Evolutionary conservation across 2,113 vertebrate species (phyloP).

Genomic region (Pelusios castaneus): DNA sequence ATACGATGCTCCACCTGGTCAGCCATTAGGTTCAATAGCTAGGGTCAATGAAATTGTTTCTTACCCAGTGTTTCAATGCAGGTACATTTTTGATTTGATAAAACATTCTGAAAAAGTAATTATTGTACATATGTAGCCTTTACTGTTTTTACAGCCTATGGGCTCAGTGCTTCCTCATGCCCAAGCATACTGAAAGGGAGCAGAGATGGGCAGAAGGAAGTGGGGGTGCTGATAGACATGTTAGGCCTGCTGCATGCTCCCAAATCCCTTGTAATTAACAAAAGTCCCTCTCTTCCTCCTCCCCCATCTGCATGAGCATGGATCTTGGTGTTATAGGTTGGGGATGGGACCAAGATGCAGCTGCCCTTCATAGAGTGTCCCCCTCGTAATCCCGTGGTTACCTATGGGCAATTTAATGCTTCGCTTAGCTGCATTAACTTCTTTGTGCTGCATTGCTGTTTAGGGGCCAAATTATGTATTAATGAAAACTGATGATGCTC

Average conservation of each 20-base stretch:
- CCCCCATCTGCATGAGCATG: background rate
- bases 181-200: conserved; percentile 31
- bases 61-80: conserved; percentile 53
- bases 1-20: conserved; percentile 66
- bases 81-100: conserved; percentile 59
- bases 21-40: conserved; percentile 57
- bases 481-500: conserved; percentile 49
- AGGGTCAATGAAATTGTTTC: conserved; percentile 67
- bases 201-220: conserved; percentile 30
- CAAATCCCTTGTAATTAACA: background rate
- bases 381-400: background rate
- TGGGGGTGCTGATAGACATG: background rate
- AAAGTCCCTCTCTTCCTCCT: background rate
- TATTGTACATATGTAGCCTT: conserved; percentile 42
- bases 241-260: background rate
- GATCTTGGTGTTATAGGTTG: background rate
- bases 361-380: background rate
- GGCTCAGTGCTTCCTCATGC: background rate
- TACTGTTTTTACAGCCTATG: conserved; percentile 46
- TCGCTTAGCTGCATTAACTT: background rate
- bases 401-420: background rate
- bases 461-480: background rate
- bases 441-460: background rate
- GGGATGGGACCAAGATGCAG: background rate
- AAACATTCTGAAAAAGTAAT: conserved; percentile 51